phyloP scores from a whole-genome alignment of 1,140 invertebrate species.

The Carcinoscorpius rotundicauda region DNA sequence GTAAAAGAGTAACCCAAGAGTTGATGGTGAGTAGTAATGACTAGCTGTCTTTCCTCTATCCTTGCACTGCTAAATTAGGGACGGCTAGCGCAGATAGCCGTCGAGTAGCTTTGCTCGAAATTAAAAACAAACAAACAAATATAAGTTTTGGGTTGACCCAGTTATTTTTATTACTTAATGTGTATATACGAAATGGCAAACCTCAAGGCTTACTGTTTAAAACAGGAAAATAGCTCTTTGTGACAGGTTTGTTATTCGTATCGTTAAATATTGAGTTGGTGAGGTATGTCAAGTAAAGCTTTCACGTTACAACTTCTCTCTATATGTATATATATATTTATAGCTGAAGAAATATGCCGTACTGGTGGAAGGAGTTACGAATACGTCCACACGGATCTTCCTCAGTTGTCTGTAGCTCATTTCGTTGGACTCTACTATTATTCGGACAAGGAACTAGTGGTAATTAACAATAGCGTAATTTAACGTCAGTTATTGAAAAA shows the following conservation, averaged over 20 bases:
- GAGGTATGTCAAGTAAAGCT: neutral
- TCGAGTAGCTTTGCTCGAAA: too few relatives aligned
- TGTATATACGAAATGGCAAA: neutral
- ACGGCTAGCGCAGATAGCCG: too few relatives aligned
- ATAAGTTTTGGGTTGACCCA: too few relatives aligned
- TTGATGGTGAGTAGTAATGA: too few relatives aligned
- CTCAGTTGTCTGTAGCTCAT: constrained; percentile 76
- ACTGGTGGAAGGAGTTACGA: constrained; percentile 42
- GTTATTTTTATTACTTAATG: too few relatives aligned
- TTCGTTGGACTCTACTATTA: constrained; percentile 84
- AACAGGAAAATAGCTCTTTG: neutral
- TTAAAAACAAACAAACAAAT: too few relatives aligned
- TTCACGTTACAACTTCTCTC: neutral
- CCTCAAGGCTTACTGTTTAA: neutral
- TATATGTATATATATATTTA: neutral
- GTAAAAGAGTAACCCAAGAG: too few relatives aligned
- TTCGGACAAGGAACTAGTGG: constrained; percentile 79
- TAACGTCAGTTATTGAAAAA: too few relatives aligned
- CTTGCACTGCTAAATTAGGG: too few relatives aligned
- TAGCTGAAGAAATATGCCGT: constrained; percentile 15
- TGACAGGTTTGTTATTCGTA: neutral
- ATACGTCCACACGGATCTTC: constrained; percentile 68
- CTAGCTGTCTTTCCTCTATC: too few relatives aligned
- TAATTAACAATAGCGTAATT: constrained; percentile 26
- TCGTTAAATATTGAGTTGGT: neutral